Evolutionary conservation across 2,797 vertebrate genomes (phyloP).

Genomic region (Chromobotia macracanthus): DNA sequence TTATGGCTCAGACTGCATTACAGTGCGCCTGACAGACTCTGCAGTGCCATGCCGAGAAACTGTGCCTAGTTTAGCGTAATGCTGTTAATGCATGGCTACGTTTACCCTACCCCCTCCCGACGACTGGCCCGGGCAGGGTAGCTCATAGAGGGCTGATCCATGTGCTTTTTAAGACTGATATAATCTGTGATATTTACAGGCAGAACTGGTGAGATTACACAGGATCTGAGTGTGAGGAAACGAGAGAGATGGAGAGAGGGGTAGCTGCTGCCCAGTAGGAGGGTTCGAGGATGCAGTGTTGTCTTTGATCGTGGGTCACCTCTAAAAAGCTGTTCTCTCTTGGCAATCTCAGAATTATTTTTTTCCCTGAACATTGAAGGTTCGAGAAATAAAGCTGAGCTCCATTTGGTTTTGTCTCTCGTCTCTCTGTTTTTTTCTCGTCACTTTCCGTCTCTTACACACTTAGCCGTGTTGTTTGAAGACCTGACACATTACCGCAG

Average conservation of each 20-base stretch:
- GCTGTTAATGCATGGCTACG: conserved; percentile 33
- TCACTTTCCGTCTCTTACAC: conserved; percentile 21
- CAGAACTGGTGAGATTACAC: conserved; percentile 25
- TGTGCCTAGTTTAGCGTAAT: conserved; percentile 47
- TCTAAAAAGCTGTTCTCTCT: conserved; percentile 37
- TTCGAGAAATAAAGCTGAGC: conserved; percentile 26
- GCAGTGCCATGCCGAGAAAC: conserved; percentile 57
- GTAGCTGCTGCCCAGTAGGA: conserved; percentile 34
- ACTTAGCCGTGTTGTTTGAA: conserved; percentile 63
- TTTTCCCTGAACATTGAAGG: neutral
- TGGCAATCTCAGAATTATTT: conserved; percentile 21
- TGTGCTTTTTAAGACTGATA: conserved; percentile 12
- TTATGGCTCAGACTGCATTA: conserved; percentile 61
- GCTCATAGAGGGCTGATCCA: neutral
- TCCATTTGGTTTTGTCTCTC: conserved; percentile 17
- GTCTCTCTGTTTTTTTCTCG: neutral
- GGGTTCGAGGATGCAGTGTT: conserved; percentile 23
- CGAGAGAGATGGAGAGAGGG: neutral
- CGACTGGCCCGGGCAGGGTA: neutral
- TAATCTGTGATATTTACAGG: conserved; percentile 35
- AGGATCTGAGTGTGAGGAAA: neutral
- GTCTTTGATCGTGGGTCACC: conserved; percentile 45
- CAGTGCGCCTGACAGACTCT: conserved; percentile 63
- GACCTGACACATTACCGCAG: conserved; percentile 62
- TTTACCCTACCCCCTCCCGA: neutral